These are phyloP conservation scores for Anolis apletophallus DNA, from an alignment of 2,797 vertebrate species.

Conservation along the genomic window DNA sequence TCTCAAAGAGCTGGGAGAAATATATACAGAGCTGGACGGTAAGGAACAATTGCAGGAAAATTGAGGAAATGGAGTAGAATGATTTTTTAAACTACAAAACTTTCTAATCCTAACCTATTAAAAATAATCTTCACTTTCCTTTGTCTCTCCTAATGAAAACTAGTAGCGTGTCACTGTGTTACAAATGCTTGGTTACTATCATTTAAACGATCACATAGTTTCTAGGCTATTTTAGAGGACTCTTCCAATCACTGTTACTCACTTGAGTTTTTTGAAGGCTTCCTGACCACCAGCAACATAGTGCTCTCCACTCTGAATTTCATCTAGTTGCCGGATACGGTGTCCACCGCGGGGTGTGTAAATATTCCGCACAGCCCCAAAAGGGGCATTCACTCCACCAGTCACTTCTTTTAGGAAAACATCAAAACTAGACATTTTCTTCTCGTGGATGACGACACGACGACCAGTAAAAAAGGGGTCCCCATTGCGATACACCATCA, in stretches of 20 bases:
- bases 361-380: constrained; percentile 94
- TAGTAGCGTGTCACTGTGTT: not conserved
- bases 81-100: not conserved
- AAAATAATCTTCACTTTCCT: not conserved
- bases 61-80: not conserved
- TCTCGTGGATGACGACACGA: constrained; percentile 91
- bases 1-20: too few species aligned
- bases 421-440: constrained; percentile 90
- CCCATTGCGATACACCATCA: constrained; percentile 93
- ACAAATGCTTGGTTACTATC: not conserved
- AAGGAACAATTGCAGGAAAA: not conserved
- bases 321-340: constrained; percentile 87
- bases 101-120: not conserved
- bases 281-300: constrained; percentile 95
- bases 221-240: accelerated
- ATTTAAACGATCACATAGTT: not conserved
- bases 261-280: constrained; percentile 95
- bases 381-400: constrained; percentile 89
- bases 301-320: constrained; percentile 89
- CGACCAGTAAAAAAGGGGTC: constrained; percentile 92
- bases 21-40: not conserved
- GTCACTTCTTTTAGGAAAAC: constrained; percentile 93
- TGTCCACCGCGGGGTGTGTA: constrained; percentile 92
- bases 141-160: not conserved
- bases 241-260: constrained; percentile 72